Conservation (phyloP, 2,888 invertebrate genomes). For the Micoletzkya japonica region DNA sequence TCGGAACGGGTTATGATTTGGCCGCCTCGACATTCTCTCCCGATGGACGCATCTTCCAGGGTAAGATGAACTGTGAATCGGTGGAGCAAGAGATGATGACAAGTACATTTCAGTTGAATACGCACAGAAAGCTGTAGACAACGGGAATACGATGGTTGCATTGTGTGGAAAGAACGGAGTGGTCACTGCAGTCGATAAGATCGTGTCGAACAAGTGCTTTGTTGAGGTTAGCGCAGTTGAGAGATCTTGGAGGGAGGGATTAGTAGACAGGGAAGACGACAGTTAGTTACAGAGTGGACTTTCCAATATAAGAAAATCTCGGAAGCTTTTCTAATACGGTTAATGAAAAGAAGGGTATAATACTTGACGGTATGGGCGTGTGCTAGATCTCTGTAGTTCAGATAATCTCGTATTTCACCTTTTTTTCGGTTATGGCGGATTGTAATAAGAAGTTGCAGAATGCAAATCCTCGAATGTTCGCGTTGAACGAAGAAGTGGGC, state of each 20-base stretch:
- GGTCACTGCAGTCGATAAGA: constrained; percentile 95
- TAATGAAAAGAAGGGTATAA: too few species aligned
- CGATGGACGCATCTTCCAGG: constrained; percentile 97
- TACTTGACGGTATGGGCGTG: too few species aligned
- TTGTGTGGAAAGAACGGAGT: constrained; percentile 92
- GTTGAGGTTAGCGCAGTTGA: constrained; percentile 69
- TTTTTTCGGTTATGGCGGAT: background rate
- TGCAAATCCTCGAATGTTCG: constrained; percentile 66
- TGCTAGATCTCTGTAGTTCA: background rate
- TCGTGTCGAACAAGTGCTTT: constrained; percentile 66
- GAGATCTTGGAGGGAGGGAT: background rate
- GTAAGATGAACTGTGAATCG: constrained; percentile 28
- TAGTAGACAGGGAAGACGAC: background rate
- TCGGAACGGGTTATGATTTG: constrained; percentile 95
- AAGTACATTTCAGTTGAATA: constrained; percentile 76
- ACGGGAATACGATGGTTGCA: constrained; percentile 89
- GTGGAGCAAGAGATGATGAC: background rate
- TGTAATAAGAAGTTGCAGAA: constrained; percentile 52
- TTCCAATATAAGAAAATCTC: background rate
- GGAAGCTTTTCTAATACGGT: background rate
- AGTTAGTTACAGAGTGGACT: background rate
- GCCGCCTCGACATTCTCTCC: constrained; percentile 99
- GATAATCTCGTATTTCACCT: background rate
- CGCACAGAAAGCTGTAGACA: constrained; percentile 97
- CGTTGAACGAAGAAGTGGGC: constrained; percentile 90